phyloP scores from a whole-genome alignment of 2,888 invertebrate species.

The Syrista parreyssii region DNA sequence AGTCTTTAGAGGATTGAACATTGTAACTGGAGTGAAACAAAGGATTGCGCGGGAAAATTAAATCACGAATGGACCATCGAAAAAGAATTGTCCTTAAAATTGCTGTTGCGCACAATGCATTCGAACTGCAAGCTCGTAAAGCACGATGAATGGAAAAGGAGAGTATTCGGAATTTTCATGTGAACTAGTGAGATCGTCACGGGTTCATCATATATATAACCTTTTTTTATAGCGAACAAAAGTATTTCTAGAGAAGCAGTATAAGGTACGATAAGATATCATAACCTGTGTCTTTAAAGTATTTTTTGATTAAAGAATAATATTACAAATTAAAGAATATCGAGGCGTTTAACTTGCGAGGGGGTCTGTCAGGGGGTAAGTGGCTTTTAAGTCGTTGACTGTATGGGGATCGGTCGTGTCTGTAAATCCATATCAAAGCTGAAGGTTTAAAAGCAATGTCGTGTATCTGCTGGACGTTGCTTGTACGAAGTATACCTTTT shows the following conservation, averaged over 20 bases:
- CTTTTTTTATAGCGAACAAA: not conserved
- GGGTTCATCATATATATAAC: not conserved
- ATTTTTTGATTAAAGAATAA: not conserved
- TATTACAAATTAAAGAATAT: not conserved
- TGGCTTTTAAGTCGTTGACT: constrained; percentile 6
- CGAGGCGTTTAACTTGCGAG: not conserved
- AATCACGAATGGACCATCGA: not conserved
- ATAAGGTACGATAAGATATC: not conserved
- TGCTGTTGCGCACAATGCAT: not conserved
- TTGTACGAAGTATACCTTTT: not conserved
- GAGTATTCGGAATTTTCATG: not conserved
- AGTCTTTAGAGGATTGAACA: not conserved
- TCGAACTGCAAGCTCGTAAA: not conserved
- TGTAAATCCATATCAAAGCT: not conserved
- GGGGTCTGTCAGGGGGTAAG: not conserved
- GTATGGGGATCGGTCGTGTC: not conserved
- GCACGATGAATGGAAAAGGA: not conserved
- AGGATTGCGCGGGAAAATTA: not conserved
- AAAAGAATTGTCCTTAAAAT: not conserved
- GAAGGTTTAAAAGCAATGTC: constrained; percentile 11
- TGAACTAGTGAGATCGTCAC: not conserved
- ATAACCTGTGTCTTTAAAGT: not conserved
- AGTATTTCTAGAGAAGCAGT: not conserved
- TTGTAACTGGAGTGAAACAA: not conserved
- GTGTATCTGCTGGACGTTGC: not conserved